phyloP scores from a whole-genome alignment of 2,797 vertebrate genomes.

The Acestrorhynchus altus region DNA sequence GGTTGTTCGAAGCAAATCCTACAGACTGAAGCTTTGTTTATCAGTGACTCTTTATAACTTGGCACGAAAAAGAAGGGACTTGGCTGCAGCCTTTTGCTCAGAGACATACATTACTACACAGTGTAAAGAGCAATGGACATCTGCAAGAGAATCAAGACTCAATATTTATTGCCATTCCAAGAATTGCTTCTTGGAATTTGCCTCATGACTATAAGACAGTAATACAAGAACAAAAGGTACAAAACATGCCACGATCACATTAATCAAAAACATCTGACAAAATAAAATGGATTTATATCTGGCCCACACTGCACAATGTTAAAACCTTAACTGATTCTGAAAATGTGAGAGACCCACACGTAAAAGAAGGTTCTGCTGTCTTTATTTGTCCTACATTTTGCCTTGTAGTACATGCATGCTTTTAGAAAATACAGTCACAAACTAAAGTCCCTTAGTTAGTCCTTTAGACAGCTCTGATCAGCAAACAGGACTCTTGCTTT shows the following conservation, averaged over 20 bases:
- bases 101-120: neutral
- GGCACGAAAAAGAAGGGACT: slow-evolving; percentile 17
- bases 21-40: slow-evolving; percentile 24
- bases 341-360: no score
- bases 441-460: no score
- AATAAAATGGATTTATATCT: no score
- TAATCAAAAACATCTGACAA: no score
- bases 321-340: no score
- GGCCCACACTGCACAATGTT: no score
- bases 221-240: neutral
- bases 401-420: no score
- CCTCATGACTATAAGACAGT: neutral
- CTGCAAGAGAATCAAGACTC: neutral
- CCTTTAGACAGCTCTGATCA: no score
- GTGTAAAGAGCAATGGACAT: neutral
- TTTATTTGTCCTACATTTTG: no score
- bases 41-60: slow-evolving; percentile 4
- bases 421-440: no score
- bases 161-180: slow-evolving; percentile 10
- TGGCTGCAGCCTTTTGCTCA: slow-evolving; percentile 17
- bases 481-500: no score
- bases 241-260: neutral
- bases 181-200: neutral
- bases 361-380: no score
- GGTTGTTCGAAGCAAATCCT: neutral